A percentile compares a stretch with the other conserved stretches of the same genome.
Conservation (phyloP, 2,888 invertebrate genomes). For the Chromoteleia sp. region DNA sequence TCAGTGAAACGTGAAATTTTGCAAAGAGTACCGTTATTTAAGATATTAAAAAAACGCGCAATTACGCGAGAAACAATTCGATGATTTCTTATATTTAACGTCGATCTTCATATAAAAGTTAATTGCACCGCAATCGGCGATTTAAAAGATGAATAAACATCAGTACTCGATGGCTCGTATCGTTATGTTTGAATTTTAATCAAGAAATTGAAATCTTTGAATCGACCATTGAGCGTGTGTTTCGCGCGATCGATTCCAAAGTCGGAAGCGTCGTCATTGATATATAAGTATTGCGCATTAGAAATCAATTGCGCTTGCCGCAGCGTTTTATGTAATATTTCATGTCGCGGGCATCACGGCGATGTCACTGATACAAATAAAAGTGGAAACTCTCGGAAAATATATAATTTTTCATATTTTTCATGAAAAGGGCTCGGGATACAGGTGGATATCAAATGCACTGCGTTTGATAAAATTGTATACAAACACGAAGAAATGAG, state of each 20-base stretch:
- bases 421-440: constrained; percentile 33
- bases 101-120: no score
- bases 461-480: constrained; percentile 23
- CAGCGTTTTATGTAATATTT: constrained; percentile 21
- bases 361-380: constrained; percentile 24
- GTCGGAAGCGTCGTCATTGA: constrained; percentile 27
- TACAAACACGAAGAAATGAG: constrained; percentile 30
- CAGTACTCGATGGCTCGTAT: constrained; percentile 1
- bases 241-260: constrained; percentile 20
- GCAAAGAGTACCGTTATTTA: no score
- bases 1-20: not conserved
- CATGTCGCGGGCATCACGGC: constrained; percentile 2
- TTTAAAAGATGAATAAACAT: constrained; percentile 1
- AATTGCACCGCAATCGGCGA: no score
- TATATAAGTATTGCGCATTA: constrained; percentile 23
- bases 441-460: constrained; percentile 24
- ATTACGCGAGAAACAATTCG: no score
- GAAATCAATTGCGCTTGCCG: constrained; percentile 25
- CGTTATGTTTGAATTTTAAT: constrained; percentile 13
- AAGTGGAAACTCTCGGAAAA: constrained; percentile 17
- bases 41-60: no score
- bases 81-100: not conserved
- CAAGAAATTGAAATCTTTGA: not conserved
- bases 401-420: constrained; percentile 45
- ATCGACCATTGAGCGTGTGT: not conserved